Base-by-base conservation (phyloP, 2,888 invertebrate species). In the Tetheella fluctuosa region DNA sequence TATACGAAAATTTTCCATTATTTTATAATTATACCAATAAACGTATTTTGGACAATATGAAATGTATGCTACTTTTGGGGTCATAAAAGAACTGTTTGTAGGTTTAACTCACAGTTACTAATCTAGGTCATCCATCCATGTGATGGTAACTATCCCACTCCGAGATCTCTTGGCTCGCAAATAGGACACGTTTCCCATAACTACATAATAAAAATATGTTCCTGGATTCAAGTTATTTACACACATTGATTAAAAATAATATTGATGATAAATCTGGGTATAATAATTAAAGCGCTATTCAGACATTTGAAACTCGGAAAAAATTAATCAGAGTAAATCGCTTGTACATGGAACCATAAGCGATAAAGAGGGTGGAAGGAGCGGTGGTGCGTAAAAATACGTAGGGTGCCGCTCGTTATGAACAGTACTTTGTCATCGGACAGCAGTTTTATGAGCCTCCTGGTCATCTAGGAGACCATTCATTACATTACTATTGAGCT, bases 351-450 rank as follows among this genome's bases (percentile, higher is more conserved):
- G 23, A 6, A n/a, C 54, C 54, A 57, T 59, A 57, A 62, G 58
- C 59, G 67, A 64, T 59, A 64, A 67, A 72, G 74, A 73, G 80
- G 84, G 83, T 77, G 78, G 76, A 79, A 79, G 83, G 77, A 82
- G 81, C 78, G 70, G 78, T 72, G 77, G 80, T 80, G 69, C 79
- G 84, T 84, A 87, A 86, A 88, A 87, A 88, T 87, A 83, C 76
- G 73, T 72, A 77, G 80, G 75, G 73, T 64, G 68, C 70, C 15
- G 54, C 73, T 70, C 81, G 85, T 85, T 86, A 87, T 79, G 76
- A 76, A 74, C 68, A 75, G 82, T 76, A 79, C 79, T 89, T 83
- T 86, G 83, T 89, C 89, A 89, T 88, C 80, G 76, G 73, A 73
- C 75, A 82, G 75, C 83, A 78, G 77, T 81, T 85, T 88, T 87